Percentiles rank a stretch among this genome's conserved stretches.
Conservation (phyloP, 1,140 invertebrate species). For the Dinothrombium tinctorium region DNA sequence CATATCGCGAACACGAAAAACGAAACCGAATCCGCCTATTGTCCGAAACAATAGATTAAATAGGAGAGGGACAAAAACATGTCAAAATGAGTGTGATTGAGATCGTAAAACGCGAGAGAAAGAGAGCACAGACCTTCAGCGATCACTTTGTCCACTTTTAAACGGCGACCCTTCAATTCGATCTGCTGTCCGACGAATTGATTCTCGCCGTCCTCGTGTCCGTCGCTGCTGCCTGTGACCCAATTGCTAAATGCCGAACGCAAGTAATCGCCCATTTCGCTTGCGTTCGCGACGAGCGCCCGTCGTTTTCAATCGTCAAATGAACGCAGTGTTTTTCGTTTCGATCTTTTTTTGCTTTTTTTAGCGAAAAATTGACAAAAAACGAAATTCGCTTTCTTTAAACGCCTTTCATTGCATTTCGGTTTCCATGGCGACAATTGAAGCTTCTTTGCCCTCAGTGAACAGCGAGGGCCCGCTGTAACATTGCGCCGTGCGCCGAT, state of each 20-base stretch:
- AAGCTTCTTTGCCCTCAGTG: no score
- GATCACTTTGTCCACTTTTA: conserved; percentile 65
- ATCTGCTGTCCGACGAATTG: conserved; percentile 61
- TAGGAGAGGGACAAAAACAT: neutral
- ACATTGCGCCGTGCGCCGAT: no score
- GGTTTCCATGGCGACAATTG: no score
- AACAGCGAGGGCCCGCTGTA: no score
- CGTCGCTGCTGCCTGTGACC: neutral
- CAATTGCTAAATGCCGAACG: conserved; percentile 4
- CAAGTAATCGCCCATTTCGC: conserved; percentile 2
- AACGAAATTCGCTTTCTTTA: no score
- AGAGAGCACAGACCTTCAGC: conserved; percentile 50
- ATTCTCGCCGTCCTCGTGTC: neutral
- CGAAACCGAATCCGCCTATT: conserved; percentile 13
- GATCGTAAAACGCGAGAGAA: neutral
- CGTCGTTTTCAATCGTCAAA: no score
- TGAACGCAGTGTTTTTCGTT: no score
- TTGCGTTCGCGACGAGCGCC: no score
- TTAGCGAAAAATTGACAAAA: no score
- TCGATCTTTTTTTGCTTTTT: no score
- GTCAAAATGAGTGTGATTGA: neutral
- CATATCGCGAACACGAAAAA: conserved; percentile 10
- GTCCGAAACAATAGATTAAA: neutral
- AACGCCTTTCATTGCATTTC: no score
- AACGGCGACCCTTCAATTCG: conserved; percentile 63